phyloP scores from a whole-genome alignment of 2,888 invertebrate species.

The Alloscopus bannaensis region DNA sequence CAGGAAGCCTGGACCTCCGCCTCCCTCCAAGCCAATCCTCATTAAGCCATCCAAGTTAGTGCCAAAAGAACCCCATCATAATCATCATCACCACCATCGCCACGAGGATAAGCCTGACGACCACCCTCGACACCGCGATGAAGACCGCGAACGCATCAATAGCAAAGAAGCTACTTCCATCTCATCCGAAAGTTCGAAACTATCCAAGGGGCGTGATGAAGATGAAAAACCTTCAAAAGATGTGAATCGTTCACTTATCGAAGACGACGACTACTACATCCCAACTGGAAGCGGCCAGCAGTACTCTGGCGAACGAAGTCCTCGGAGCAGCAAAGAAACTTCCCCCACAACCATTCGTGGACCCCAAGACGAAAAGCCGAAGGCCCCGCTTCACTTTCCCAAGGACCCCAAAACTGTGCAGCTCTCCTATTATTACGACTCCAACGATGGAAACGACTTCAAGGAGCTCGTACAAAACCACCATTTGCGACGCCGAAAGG shows the following conservation, averaged over 20 bases:
- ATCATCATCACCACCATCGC: background rate
- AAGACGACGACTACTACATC: constrained; percentile 3
- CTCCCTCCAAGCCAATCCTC: constrained; percentile 12
- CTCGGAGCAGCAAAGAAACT: background rate
- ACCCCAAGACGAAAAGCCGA: background rate
- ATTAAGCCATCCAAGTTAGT: constrained; percentile 20
- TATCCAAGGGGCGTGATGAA: background rate
- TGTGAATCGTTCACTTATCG: background rate
- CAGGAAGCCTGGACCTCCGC: background rate
- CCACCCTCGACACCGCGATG: background rate
- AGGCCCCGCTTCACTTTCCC: background rate
- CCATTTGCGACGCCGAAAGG: constrained; percentile 27
- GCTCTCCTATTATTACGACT: constrained; percentile 25
- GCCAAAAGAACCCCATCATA: constrained; percentile 27
- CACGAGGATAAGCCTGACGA: background rate
- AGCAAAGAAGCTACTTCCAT: background rate
- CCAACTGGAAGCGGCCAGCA: background rate
- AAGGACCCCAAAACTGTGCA: constrained; percentile 16
- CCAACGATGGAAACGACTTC: constrained; percentile 24
- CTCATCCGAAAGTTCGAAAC: background rate
- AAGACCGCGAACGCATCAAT: background rate
- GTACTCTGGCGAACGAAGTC: background rate
- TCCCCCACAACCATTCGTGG: background rate
- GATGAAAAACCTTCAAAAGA: constrained; percentile 4
- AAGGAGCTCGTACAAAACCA: constrained; percentile 14